phyloP scores from a whole-genome alignment of 2,888 invertebrate species.

The Agapetus fuscipes region DNA sequence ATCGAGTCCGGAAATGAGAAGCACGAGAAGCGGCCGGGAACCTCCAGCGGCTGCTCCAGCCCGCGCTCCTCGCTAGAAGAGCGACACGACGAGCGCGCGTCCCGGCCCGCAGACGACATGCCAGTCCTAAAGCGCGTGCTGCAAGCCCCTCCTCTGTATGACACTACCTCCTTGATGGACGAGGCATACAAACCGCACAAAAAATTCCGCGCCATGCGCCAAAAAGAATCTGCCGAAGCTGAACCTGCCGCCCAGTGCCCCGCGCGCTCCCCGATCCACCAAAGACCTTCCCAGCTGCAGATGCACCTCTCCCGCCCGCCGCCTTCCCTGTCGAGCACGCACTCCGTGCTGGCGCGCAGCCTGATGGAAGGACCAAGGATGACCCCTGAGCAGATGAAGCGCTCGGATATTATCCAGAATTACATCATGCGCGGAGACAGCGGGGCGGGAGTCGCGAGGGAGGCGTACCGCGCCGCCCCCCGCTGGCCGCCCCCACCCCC shows the following conservation, averaged over 20 bases:
- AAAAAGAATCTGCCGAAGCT: slow-evolving; percentile 72
- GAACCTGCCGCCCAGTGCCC: slow-evolving; percentile 31
- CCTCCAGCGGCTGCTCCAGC: slow-evolving; percentile 75
- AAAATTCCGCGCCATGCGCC: slow-evolving; percentile 79
- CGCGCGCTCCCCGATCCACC: slow-evolving; percentile 37
- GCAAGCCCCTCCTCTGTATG: slow-evolving; percentile 85
- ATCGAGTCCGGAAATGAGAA: slow-evolving; percentile 90
- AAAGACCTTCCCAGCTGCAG: slow-evolving; percentile 31
- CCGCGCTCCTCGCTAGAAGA: slow-evolving; percentile 78
- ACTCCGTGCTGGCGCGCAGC: slow-evolving; percentile 82
- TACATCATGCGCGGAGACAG: slow-evolving; percentile 75
- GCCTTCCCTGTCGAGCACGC: slow-evolving; percentile 71
- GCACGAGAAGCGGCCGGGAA: slow-evolving; percentile 60
- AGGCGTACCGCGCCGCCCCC: slow-evolving; percentile 34
- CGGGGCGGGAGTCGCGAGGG: slow-evolving; percentile 38
- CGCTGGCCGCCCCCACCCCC: slow-evolving; percentile 41
- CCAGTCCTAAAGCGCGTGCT: slow-evolving; percentile 87
- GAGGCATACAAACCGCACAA: slow-evolving; percentile 94
- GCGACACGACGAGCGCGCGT: slow-evolving; percentile 53
- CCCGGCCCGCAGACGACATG: slow-evolving; percentile 70
- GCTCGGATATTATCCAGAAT: slow-evolving; percentile 86
- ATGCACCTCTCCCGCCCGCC: slow-evolving; percentile 47
- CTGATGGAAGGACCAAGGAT: slow-evolving; percentile 89
- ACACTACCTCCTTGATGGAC: slow-evolving; percentile 85
- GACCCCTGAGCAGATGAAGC: slow-evolving; percentile 87